Evolutionary conservation across 2,113 vertebrate genomes (phyloP).

Genomic region (Brachyhypopomus gauderio): DNA sequence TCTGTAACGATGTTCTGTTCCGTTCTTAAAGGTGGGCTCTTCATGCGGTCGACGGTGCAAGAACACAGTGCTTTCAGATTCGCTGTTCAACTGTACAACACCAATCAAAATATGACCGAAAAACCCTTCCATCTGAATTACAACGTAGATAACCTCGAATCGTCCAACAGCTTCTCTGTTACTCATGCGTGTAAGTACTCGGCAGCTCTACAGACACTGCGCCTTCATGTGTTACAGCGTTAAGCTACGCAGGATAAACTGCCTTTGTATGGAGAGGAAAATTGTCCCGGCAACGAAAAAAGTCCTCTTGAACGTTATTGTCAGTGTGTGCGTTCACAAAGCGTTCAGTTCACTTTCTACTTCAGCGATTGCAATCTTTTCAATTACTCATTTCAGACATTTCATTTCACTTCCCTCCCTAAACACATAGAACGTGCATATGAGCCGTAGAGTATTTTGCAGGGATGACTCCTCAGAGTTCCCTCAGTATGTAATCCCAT

Average conservation of each 20-base stretch:
- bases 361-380: conserved; percentile 1
- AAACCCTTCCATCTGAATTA: conserved; percentile 99
- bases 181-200: conserved; percentile 98
- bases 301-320: not conserved
- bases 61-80: conserved; percentile 99
- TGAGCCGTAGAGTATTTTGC: conserved; percentile 2
- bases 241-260: not conserved
- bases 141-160: conserved; percentile 98
- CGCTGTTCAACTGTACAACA: conserved; percentile 99
- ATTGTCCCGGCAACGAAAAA: too few species aligned
- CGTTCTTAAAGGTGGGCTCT: conserved; percentile 87
- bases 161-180: conserved; percentile 99
- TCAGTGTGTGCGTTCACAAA: not conserved
- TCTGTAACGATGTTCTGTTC: not conserved
- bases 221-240: conserved; percentile 21
- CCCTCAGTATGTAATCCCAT: conserved; percentile 28
- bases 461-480: conserved; percentile 16
- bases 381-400: conserved; percentile 13
- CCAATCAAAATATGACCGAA: conserved; percentile 98
- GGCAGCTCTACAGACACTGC: conserved; percentile 6
- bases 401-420: not conserved
- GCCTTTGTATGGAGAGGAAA: not conserved
- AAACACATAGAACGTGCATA: not conserved
- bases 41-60: conserved; percentile 98
- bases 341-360: not conserved